phyloP scores from a whole-genome alignment of 2,888 invertebrate species.

The Vanessa cardui region DNA sequence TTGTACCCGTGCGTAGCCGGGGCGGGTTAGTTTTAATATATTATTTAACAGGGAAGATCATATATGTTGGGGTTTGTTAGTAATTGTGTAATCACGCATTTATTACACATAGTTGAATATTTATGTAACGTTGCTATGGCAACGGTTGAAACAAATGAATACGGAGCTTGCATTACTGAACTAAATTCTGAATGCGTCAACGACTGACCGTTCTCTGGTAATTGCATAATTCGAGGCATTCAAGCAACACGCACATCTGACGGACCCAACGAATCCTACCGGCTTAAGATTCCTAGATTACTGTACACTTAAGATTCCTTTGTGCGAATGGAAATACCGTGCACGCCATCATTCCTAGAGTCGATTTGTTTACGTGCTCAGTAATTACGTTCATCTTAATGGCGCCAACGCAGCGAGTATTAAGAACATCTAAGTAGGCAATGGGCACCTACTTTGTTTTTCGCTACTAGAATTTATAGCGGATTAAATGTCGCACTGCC shows the following conservation, averaged over 20 bases:
- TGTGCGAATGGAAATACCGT: constrained; percentile 52
- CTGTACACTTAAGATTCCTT: constrained; percentile 69
- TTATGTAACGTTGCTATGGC: neutral
- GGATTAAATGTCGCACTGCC: neutral
- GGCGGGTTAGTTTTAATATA: no score
- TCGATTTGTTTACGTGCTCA: constrained; percentile 62
- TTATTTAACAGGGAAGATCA: no score
- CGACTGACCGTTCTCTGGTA: constrained; percentile 45
- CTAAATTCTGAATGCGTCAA: constrained; percentile 28
- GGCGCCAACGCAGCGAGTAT: constrained; percentile 24
- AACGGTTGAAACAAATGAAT: constrained; percentile 19
- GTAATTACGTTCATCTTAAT: constrained; percentile 55
- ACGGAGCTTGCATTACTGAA: constrained; percentile 28
- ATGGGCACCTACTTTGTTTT: constrained; percentile 6
- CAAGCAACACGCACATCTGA: constrained; percentile 43
- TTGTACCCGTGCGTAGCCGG: no score
- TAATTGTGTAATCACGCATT: no score
- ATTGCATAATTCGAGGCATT: constrained; percentile 52
- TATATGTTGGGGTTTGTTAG: no score
- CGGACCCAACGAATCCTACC: constrained; percentile 50
- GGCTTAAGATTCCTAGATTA: constrained; percentile 58
- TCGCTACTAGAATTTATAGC: constrained; percentile 1
- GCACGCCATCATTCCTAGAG: constrained; percentile 52
- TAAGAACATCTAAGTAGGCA: constrained; percentile 21
- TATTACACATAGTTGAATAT: no score